Base-by-base conservation (phyloP, 2,888 invertebrate genomes). In the Colostygia pectinataria region DNA sequence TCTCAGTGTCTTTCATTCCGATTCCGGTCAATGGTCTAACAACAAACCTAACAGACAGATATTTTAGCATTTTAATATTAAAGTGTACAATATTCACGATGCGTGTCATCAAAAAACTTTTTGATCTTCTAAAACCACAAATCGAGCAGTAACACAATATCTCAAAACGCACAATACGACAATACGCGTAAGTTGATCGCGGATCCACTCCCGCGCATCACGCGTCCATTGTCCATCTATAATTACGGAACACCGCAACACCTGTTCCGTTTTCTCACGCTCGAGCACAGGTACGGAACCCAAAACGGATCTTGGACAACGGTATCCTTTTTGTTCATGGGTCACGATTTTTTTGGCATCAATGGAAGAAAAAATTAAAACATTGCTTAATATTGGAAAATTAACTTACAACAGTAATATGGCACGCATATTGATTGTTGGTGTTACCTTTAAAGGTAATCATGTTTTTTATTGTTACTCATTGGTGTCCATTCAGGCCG, bases 261-360 rank as follows among this genome's bases (percentile, higher is more conserved):
- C 89, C 89, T 90, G 89, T 90, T 86, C 77, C 64, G 74, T 81
- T 82, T 89, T 90, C 90, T 89, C 90, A 90, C 90, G 87, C 71
- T 77, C 76, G 13, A 13, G 7, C 13, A 33, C 36, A 54, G 58
- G 67, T 72, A 77, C 88, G 87, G 86, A 85, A 84, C 73, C 71
- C 65, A 65, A 60, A 74, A 61, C 67, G 65, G 66, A 74, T 74
- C 68, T 73, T 71, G 77, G 77, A 79, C 82, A 76, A 68, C 71
- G 63, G 66, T 81, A 85, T 74, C 71, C 75, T 75, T 81, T 83
- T 83, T 82, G 77, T 80, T 83, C 74, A 72, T 61, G 68, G 66
- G 68, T 69, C 65, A 62, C 57, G 55, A 60, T 63, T 63, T 62
- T 64, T 61, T 62, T 56, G 53, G 15, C 37, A 49, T 40, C 34